Base-by-base conservation (phyloP, 1,140 invertebrate species). In the Dinoponera quadriceps region DNA sequence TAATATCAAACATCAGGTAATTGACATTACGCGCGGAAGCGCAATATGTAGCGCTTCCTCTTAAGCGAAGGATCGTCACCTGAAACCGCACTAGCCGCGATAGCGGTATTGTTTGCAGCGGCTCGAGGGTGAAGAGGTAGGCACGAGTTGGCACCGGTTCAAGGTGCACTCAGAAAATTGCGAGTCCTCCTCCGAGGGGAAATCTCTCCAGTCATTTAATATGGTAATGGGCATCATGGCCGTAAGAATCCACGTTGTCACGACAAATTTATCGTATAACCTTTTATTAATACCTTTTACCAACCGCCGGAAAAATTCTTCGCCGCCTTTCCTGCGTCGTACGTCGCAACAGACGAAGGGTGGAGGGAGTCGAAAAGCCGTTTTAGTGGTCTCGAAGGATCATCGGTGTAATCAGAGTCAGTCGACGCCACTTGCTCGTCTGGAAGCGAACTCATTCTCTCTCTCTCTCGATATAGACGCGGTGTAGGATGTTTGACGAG, bases 141-240 rank as follows among this genome's bases (percentile, higher is more conserved):
- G 85, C 88, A 93, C 92, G 75, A 89, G 86, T 90, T 94, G 93
- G 92, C 92, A 93, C 92, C 90, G 85, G 91, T 93, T 94, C 92
- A 93, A 91, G 88, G 86, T 87, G 91, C 91, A 92, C 91, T 93
- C 90, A 89, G 83, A 85, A 91, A 91, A 93, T 93, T 93, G 85
- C 90, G 82, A 89, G 87, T 78, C 86, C 84, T 85, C 78, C 68
- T 85, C 89, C 88, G 54, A 81, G 57, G 66, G 65, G 55, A 72
- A 83, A 60, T 78, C 75, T 77, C 72, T 59, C 62, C 54, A 87
- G 66, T 88, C 85, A 65, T 87, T 90, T 88, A 83, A 88, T 87
- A 78, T 66, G 71, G 27, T 90, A 90, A 90, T 89, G 83, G 77
- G 77, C 65, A 65, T n/a, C 65, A 33, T 9, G 38, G 38, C 33